Base-by-base conservation (phyloP, 1,140 invertebrate species). In the Oppia nitens region DNA sequence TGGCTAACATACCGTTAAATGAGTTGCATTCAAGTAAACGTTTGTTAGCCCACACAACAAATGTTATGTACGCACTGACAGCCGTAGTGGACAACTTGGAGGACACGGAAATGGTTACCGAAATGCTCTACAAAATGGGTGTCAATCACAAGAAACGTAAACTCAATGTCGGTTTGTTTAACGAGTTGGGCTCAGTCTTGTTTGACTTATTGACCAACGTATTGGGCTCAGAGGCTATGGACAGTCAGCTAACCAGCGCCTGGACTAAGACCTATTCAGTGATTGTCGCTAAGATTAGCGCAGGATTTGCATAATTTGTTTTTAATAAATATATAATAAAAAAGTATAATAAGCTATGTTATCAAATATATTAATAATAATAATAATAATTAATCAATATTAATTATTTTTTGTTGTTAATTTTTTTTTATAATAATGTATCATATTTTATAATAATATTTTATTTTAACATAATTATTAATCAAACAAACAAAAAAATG, bases 11-110 rank as follows among this genome's bases (percentile, higher is more conserved):
- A 1, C 70, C 77, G 0, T 56, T 76, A 9, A 72, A 78, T 0
- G 73, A 83, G 59, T 71, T 82, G 56, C 53, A 68, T 2, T 62
- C 64, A 0, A 81, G 79, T 66, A 73, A 76, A 24, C 78, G 76
- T 63, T 79, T 84, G 62, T 77, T 79, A 62, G 81, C 81, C 0
- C 83, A 85, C 68, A 79, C 78, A 17, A 73, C 76, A 12, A 79
- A 75, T 55, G 74, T 84, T 20, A 76, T 84, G 71, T 76, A 78
- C 2, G 71, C 79, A 1, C 63, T 85, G 24, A 77, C 73, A 52
- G 73, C 75, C 1, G 74, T 81, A 0, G 74, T 85, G n/a, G 77
- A 78, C 62, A 78, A 78, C 55, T 70, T 85, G 20, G 72, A 80
- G 61, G 78, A 83, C 62, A 71, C 76, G 0, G 77, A 77, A 49